Conservation (phyloP, 2,797 vertebrate genomes). For the Kryptopterus vitreolus region DNA sequence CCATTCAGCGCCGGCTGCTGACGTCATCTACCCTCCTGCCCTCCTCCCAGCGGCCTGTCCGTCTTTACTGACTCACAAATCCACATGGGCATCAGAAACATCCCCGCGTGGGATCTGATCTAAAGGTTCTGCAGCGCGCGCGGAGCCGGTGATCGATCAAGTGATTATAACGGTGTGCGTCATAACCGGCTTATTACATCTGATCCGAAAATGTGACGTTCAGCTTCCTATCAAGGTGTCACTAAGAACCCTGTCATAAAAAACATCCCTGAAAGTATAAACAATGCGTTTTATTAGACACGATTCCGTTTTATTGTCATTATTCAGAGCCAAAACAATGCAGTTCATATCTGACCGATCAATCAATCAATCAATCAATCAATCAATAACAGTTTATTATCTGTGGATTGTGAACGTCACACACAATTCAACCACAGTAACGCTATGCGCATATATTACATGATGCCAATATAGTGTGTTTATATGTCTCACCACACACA, state of each 20-base stretch:
- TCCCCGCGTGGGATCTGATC: not conserved
- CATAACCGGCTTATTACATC: no score
- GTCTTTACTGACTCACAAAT: conserved; percentile 4
- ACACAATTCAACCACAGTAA: not conserved
- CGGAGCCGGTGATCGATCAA: not conserved
- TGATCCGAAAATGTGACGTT: not conserved
- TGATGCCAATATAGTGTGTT: not conserved
- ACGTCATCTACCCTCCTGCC: conserved; percentile 27
- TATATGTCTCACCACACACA: no score
- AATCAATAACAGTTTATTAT: no score
- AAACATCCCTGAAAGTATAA: not conserved
- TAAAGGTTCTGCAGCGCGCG: not conserved
- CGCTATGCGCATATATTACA: not conserved
- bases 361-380: no score
- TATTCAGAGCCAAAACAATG: no score
- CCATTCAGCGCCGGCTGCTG: conserved; percentile 42
- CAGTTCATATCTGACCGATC: no score
- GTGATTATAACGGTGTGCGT: not conserved
- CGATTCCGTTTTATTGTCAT: no score
- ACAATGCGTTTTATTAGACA: no score
- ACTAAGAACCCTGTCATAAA: not conserved
- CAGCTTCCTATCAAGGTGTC: not conserved
- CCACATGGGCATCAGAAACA: not conserved
- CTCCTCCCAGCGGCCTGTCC: not conserved
- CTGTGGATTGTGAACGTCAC: no score